Evolutionary conservation across 2,888 invertebrate species (phyloP).

Genomic region (Liopterus haemorrhoidalis): DNA sequence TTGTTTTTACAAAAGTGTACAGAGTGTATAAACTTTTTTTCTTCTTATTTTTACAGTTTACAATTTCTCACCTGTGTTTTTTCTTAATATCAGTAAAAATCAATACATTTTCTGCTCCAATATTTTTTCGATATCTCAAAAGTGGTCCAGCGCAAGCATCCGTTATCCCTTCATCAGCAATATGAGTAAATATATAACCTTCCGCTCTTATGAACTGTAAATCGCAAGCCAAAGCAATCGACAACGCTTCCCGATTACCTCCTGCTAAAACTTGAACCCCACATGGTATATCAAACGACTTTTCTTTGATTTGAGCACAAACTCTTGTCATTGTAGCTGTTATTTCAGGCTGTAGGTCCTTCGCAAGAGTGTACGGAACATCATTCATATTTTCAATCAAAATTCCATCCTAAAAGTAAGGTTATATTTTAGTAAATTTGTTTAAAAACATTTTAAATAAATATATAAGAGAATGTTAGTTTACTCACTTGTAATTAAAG

Average conservation of each 20-base stretch:
- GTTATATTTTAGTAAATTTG: constrained; percentile 3
- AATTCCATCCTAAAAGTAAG: constrained; percentile 56
- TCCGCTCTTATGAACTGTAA: constrained; percentile 71
- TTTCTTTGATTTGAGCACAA: constrained; percentile 52
- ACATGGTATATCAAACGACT: constrained; percentile 50
- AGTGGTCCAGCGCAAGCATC: constrained; percentile 69
- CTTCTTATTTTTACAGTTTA: too few species aligned
- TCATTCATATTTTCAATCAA: constrained; percentile 78
- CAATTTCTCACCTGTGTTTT: constrained; percentile 60
- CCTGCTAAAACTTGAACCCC: constrained; percentile 70
- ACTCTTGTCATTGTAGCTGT: constrained; percentile 62
- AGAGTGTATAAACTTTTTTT: too few species aligned
- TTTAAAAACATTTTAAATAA: constrained; percentile 12
- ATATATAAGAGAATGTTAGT: constrained; percentile 6
- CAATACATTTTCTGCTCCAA: constrained; percentile 62
- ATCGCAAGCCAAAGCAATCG: constrained; percentile 64
- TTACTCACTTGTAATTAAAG: constrained; percentile 21
- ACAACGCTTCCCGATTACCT: constrained; percentile 68
- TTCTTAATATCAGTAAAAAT: constrained; percentile 79
- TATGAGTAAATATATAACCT: constrained; percentile 71
- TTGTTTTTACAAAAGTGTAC: too few species aligned
- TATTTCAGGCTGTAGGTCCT: constrained; percentile 59
- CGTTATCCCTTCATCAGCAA: constrained; percentile 76
- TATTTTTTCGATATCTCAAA: constrained; percentile 60
- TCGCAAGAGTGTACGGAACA: constrained; percentile 59